Conservation (phyloP, 1,140 invertebrate species). For the Aphidius ervi region DNA sequence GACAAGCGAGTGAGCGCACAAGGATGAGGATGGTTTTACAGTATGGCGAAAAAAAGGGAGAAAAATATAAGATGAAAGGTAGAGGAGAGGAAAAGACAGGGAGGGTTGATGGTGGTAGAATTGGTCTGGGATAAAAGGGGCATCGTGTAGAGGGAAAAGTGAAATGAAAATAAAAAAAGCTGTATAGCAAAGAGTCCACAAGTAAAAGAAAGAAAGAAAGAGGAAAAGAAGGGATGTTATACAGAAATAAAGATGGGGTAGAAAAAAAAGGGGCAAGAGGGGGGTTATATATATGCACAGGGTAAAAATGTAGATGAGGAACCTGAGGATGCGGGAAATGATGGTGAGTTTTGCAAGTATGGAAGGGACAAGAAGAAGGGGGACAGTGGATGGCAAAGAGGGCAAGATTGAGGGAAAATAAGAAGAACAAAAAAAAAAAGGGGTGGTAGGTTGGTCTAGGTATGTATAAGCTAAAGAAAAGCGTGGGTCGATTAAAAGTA, state of each 20-base stretch:
- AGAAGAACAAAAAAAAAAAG: not conserved
- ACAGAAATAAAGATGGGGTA: conserved; percentile 6
- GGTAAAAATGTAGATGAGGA: conserved; percentile 41
- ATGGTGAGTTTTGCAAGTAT: not conserved
- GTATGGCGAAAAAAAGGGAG: not conserved
- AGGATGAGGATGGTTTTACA: not conserved
- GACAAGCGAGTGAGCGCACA: conserved; percentile 15
- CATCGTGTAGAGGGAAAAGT: no score
- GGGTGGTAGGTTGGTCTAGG: conserved; percentile 34
- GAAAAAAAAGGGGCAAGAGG: conserved; percentile 23
- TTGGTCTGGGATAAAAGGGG: conserved; percentile 12
- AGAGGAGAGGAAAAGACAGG: not conserved
- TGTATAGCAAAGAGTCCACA: conserved; percentile 7
- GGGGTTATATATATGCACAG: not conserved
- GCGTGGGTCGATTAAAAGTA: conserved; percentile 57
- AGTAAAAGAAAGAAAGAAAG: conserved; percentile 30
- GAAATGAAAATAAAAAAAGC: not conserved
- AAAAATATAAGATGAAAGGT: conserved; percentile 11
- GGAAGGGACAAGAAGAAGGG: conserved; percentile 25
- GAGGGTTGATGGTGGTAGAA: not conserved
- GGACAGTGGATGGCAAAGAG: conserved; percentile 31
- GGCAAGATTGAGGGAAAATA: conserved; percentile 19
- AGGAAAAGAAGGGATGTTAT: conserved; percentile 5
- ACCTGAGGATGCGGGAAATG: conserved; percentile 7
- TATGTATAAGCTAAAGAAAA: conserved; percentile 55